Evolutionary conservation across 2,888 invertebrate genomes (phyloP).

Genomic region (Acanthacorydalis orientalis): DNA sequence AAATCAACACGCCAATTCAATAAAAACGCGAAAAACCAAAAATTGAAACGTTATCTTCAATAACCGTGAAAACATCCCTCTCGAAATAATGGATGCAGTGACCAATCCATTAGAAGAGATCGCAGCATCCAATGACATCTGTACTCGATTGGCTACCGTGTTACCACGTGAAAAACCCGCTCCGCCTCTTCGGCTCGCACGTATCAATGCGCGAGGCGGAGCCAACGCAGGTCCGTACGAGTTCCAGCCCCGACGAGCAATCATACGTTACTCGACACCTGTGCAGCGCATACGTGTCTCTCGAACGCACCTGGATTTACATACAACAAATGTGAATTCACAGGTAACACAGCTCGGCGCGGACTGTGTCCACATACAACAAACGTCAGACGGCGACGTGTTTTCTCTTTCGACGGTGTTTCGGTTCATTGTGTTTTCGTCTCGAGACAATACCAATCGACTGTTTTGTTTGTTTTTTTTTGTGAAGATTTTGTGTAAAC

Average conservation of each 20-base stretch:
- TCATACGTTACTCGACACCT: not conserved
- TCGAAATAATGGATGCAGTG: constrained; percentile 28
- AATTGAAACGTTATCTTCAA: constrained; percentile 25
- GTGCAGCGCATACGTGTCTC: not conserved
- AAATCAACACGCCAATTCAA: constrained; percentile 13
- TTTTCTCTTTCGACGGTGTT: no score
- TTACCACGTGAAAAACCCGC: constrained; percentile 14
- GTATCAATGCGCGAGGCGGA: not conserved
- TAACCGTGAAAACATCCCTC: constrained; percentile 10
- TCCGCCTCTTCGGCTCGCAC: constrained; percentile 11
- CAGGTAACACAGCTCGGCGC: no score
- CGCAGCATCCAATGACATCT: constrained; percentile 19
- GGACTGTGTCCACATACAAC: no score
- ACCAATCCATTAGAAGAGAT: constrained; percentile 24
- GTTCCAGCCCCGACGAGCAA: not conserved
- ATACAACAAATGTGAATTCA: no score
- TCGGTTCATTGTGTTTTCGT: no score
- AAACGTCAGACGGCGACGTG: no score
- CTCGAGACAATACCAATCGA: no score
- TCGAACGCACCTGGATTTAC: not conserved
- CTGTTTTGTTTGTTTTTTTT: no score
- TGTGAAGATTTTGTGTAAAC: no score
- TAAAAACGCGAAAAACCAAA: constrained; percentile 20
- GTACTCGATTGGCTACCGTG: constrained; percentile 17
- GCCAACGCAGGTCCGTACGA: not conserved